These are phyloP conservation scores for Paramisgurnus dabryanus DNA, from an alignment of 2,113 vertebrate species.

Conservation along the genomic window DNA sequence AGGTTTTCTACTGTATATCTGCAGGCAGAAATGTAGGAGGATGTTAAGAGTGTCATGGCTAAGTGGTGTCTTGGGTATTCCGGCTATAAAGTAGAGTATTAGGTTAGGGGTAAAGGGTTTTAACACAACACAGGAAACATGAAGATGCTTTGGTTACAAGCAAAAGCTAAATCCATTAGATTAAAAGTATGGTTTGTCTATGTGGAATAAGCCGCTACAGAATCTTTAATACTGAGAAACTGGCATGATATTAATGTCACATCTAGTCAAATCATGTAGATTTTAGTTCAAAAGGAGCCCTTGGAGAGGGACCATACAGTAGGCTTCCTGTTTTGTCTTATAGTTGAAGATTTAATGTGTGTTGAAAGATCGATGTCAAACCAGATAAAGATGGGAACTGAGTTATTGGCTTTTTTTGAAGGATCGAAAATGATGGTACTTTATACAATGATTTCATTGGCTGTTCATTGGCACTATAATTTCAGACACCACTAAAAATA, in stretches of 20 bases:
- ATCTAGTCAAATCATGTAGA: background rate
- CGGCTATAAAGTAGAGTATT: conserved; percentile 7
- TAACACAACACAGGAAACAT: conserved; percentile 14
- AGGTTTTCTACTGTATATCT: background rate
- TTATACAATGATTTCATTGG: too few species aligned
- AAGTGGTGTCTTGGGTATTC: conserved; percentile 21
- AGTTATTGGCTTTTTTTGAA: background rate
- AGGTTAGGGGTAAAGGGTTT: conserved; percentile 19
- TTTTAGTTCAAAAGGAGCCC: conserved; percentile 13
- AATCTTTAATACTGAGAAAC: conserved; percentile 20
- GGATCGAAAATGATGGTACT: too few species aligned
- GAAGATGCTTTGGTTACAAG: conserved; percentile 11
- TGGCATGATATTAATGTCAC: conserved; percentile 24
- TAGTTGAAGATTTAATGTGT: background rate
- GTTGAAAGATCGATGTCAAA: background rate
- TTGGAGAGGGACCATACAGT: background rate
- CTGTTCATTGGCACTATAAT: too few species aligned
- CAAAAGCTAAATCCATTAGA: conserved; percentile 24
- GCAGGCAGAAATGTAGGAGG: conserved; percentile 3
- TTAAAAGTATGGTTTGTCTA: conserved; percentile 23
- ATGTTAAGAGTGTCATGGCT: conserved; percentile 1
- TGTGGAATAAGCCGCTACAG: conserved; percentile 20
- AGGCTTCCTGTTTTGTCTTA: conserved; percentile 12
- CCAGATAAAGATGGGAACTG: background rate
- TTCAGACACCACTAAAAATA: too few species aligned